Percentiles rank a stretch among this genome's conserved stretches.
Evolutionary conservation across 2,888 invertebrate genomes (phyloP).

Genomic region (Xestoiulus laeticollis): DNA sequence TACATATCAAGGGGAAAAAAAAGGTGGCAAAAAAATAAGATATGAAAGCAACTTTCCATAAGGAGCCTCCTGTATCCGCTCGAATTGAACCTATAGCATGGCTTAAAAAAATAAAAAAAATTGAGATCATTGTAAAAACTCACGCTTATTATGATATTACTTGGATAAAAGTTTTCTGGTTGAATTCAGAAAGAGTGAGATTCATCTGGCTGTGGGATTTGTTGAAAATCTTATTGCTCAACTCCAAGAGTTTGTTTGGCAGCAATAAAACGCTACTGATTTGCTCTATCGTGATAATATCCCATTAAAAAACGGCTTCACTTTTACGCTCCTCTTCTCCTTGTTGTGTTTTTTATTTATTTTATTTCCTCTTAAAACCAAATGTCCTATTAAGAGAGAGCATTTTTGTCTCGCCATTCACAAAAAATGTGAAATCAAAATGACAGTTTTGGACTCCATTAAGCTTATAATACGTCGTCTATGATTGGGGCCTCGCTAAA

Average conservation of each 20-base stretch:
- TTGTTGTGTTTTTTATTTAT: conserved; percentile 8
- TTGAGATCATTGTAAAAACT: not conserved
- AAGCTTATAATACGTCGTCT: conserved; percentile 8
- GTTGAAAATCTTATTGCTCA: conserved; percentile 35
- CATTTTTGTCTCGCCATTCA: conserved; percentile 16
- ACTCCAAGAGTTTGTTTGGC: conserved; percentile 29
- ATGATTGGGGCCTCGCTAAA: conserved; percentile 9
- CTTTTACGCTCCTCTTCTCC: not conserved
- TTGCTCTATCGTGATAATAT: conserved; percentile 4
- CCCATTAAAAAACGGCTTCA: conserved; percentile 26
- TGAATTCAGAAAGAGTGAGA: not conserved
- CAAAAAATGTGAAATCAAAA: conserved; percentile 18
- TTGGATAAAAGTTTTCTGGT: conserved; percentile 41
- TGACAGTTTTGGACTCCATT: conserved; percentile 26
- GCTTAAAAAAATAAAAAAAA: conserved; percentile 24
- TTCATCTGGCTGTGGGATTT: not conserved
- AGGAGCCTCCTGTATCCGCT: conserved; percentile 7
- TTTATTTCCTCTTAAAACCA: conserved; percentile 26
- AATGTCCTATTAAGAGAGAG: conserved; percentile 11
- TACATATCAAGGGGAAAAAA: conserved; percentile 46
- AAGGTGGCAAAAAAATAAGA: conserved; percentile 46
- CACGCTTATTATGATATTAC: conserved; percentile 31
- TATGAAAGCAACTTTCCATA: conserved; percentile 42
- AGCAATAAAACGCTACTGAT: conserved; percentile 6
- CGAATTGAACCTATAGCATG: not conserved